These are phyloP conservation scores for Drosophila lacertosa DNA, from an alignment of 1,140 invertebrate species.

Conservation along the genomic window DNA sequence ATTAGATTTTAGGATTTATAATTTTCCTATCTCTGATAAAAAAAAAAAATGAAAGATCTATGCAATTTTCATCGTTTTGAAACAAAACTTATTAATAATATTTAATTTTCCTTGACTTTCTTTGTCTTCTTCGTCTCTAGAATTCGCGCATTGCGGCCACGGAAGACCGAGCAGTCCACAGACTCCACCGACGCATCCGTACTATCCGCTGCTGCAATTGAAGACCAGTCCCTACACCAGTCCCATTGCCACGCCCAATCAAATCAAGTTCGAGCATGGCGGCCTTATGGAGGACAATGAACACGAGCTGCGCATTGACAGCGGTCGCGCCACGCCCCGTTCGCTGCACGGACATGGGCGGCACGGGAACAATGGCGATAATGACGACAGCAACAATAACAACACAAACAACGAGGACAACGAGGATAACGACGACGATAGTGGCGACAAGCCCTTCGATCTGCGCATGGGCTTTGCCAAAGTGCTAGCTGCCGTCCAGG, in stretches of 20 bases:
- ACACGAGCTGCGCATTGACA: conserved; percentile 50
- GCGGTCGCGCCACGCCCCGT: conserved; percentile 54
- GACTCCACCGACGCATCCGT: conserved; percentile 33
- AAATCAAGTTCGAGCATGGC: conserved; percentile 72
- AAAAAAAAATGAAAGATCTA: conserved; percentile 7
- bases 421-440: conserved; percentile 31
- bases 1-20: conserved; percentile 60
- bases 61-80: conserved; percentile 2
- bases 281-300: conserved; percentile 61
- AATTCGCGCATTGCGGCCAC: conserved; percentile 42
- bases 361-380: conserved; percentile 56
- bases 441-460: conserved; percentile 71
- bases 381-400: conserved; percentile 41
- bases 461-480: conserved; percentile 65
- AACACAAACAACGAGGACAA: conserved; percentile 41
- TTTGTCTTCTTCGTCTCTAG: conserved; percentile 32
- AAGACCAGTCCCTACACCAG: conserved; percentile 74
- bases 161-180: conserved; percentile 7
- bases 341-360: conserved; percentile 25
- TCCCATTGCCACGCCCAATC: conserved; percentile 62
- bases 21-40: conserved; percentile 43
- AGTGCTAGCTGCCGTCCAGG: conserved; percentile 52
- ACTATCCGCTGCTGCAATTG: conserved; percentile 47
- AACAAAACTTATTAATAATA: conserved; percentile 32
- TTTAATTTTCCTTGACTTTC: conserved; percentile 41